Base-by-base conservation (phyloP, 2,888 invertebrate genomes). In the Zootermopsis nevadensis region DNA sequence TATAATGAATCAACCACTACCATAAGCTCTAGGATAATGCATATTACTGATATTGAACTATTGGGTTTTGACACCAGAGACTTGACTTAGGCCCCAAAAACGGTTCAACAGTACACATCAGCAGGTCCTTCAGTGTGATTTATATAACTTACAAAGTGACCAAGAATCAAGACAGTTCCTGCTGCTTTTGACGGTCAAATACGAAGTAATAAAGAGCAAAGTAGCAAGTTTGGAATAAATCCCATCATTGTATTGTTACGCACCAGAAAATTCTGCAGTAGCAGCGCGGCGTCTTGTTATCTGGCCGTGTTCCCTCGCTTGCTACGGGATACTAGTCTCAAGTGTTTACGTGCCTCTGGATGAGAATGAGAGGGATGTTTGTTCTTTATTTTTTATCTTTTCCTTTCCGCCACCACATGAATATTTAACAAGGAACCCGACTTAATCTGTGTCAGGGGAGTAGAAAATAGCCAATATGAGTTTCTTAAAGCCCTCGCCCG, bases 401-500 rank as follows among this genome's bases (percentile, higher is more conserved):
- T 91, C 91, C 91, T 90, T 38, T 31, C 60, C 60, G 90, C 88
- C 88, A 85, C 88, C 89, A 89, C 90, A 91, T 91, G 91, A 91
- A 91, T 91, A 91, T 91, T 91, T 91, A 91, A 91, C 90, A 89
- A 88, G 88, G 89, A 89, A 89, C 90, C 89, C 88, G 89, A 89
- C 91, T 91, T 91, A 91, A 91, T 91, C 91, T 91, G 91, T 91
- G 91, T 90, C 91, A 89, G 88, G 91, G 91, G 91, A 91, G 77
- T 80, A 79, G 60, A 60, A 66, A 79, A 66, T 89, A 88, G 89
- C 89, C 89, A 89, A 89, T 89, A 89, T 89, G 89, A 89, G 89
- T 89, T 89, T 87, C 87, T 77, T 72, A 79, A 72, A 60, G 80
- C 83, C n/a, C 31, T 77, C 69, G 53, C 30, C 72, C 66, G 6